Evolutionary conservation across 2,888 invertebrate genomes (phyloP).

Genomic region (Tuta absoluta): DNA sequence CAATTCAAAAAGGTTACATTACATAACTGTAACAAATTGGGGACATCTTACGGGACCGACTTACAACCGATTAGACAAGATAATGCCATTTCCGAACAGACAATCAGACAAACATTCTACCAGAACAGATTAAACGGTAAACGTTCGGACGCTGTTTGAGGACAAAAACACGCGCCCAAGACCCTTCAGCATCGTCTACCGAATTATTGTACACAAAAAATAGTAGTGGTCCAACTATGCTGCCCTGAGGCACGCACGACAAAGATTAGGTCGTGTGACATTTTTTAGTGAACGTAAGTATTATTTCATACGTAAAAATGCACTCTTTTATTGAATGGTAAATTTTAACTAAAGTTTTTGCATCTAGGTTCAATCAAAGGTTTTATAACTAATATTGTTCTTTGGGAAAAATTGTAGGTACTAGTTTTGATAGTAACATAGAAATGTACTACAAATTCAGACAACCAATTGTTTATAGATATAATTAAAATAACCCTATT

Average conservation of each 20-base stretch:
- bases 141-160: slow-evolving; percentile 51
- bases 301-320: not conserved
- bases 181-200: slow-evolving; percentile 54
- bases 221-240: slow-evolving; percentile 54
- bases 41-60: slow-evolving; percentile 43
- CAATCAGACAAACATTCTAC: slow-evolving; percentile 50
- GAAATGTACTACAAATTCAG: too few species aligned
- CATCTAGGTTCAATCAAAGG: too few species aligned
- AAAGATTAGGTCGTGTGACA: slow-evolving; percentile 4
- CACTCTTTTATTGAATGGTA: not conserved
- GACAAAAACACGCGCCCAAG: slow-evolving; percentile 57
- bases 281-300: too few species aligned
- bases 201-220: slow-evolving; percentile 61
- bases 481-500: too few species aligned
- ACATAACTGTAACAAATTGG: slow-evolving; percentile 30
- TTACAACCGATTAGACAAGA: slow-evolving; percentile 59
- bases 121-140: slow-evolving; percentile 64
- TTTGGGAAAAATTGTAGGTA: too few species aligned
- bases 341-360: too few species aligned
- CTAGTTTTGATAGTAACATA: too few species aligned
- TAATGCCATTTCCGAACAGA: slow-evolving; percentile 60
- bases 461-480: too few species aligned
- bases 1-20: slow-evolving; percentile 9
- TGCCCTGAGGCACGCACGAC: slow-evolving; percentile 64
- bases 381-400: too few species aligned